phyloP scores from a whole-genome alignment of 2,113 vertebrate genomes.

The Fukomys damarensis region DNA sequence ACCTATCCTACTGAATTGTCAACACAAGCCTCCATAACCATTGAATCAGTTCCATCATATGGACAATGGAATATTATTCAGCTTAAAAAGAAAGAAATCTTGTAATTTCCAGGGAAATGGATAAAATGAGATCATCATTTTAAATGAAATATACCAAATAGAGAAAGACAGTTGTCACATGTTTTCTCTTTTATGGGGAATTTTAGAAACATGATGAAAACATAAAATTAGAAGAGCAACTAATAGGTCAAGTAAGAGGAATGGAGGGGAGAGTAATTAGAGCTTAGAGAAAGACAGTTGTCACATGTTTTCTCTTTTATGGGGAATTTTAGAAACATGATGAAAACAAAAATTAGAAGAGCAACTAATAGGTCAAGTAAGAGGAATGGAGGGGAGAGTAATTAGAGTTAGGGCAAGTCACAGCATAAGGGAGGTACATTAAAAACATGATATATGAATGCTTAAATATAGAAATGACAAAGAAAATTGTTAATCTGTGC shows the following conservation, averaged over 20 bases:
- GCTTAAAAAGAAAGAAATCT: not conserved
- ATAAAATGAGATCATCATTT: not conserved
- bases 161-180: not conserved
- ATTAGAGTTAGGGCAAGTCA: not conserved
- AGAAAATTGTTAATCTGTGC: not conserved
- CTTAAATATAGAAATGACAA: not conserved
- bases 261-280: not conserved
- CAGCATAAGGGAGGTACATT: not conserved
- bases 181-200: not conserved
- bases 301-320: not conserved
- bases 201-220: not conserved
- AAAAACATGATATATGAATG: not conserved
- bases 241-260: not conserved
- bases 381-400: not conserved
- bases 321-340: not conserved
- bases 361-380: not conserved
- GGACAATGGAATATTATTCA: not conserved
- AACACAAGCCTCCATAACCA: too few relatives aligned
- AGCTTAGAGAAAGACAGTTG: not conserved
- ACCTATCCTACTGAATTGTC: not conserved
- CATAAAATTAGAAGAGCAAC: not conserved
- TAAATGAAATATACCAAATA: not conserved
- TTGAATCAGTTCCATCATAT: not conserved
- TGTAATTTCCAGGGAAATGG: not conserved
- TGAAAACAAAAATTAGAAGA: not conserved